These are phyloP conservation scores for Laothoe populi DNA, from an alignment of 2,888 invertebrate genomes.

Conservation along the genomic window DNA sequence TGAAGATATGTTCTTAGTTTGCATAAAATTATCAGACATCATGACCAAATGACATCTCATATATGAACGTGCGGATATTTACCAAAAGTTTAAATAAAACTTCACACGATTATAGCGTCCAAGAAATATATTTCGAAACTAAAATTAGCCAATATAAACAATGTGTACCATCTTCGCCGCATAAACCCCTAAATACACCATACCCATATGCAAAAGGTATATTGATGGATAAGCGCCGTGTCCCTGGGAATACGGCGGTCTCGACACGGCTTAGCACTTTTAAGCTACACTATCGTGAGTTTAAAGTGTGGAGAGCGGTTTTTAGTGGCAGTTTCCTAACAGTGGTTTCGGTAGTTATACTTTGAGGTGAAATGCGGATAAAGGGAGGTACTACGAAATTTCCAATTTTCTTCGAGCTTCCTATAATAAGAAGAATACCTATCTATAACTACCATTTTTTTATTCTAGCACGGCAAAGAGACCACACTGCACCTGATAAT, in stretches of 20 bases:
- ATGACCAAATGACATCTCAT: too few species aligned
- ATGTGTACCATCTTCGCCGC: not conserved
- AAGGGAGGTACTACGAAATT: not conserved
- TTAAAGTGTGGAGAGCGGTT: slow-evolving; percentile 62
- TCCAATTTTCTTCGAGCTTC: not conserved
- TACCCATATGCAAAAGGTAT: slow-evolving; percentile 75
- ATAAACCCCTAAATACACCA: slow-evolving; percentile 44
- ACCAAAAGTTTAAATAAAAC: too few species aligned
- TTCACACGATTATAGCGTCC: too few species aligned
- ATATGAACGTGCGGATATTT: too few species aligned
- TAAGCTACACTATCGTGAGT: slow-evolving; percentile 58
- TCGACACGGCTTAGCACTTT: slow-evolving; percentile 84
- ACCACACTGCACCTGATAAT: too few species aligned
- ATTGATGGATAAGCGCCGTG: slow-evolving; percentile 82
- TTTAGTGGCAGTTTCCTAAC: slow-evolving; percentile 43
- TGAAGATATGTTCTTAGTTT: too few species aligned
- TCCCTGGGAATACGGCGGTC: slow-evolving; percentile 76
- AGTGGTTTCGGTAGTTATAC: slow-evolving; percentile 15
- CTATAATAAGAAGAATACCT: too few species aligned
- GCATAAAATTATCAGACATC: too few species aligned
- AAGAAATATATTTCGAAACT: not conserved
- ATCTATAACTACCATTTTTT: too few species aligned
- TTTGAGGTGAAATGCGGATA: not conserved
- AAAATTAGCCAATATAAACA: not conserved
- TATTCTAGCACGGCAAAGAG: too few species aligned